phyloP scores from a whole-genome alignment of 1,140 invertebrate genomes.

The Vollenhovia emeryi region DNA sequence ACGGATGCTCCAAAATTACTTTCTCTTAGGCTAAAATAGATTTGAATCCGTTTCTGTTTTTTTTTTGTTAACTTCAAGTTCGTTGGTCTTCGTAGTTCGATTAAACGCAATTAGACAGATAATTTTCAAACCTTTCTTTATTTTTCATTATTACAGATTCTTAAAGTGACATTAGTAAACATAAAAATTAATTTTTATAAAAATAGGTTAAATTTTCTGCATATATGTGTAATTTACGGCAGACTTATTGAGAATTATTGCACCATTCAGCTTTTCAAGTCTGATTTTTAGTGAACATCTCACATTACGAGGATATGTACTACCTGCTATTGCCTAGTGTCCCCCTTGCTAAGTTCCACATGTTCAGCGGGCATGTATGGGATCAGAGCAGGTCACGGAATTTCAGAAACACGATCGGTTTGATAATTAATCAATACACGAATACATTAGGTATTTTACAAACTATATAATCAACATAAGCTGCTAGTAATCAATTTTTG shows the following conservation, averaged over 20 bases:
- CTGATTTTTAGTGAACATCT: slow-evolving; percentile 81
- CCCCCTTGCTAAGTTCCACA: slow-evolving; percentile 82
- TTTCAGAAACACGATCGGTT: slow-evolving; percentile 81
- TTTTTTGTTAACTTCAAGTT: not conserved
- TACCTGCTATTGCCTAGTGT: slow-evolving; percentile 82
- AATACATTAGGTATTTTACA: slow-evolving; percentile 78
- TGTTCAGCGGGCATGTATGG: slow-evolving; percentile 84
- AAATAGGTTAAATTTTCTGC: not conserved
- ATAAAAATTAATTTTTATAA: not conserved
- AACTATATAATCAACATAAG: no score
- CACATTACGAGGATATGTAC: slow-evolving; percentile 83
- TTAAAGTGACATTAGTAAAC: not conserved
- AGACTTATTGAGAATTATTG: not conserved
- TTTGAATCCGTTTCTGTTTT: not conserved
- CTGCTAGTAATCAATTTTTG: not conserved
- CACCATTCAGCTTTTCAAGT: slow-evolving; percentile 65
- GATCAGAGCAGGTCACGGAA: slow-evolving; percentile 84
- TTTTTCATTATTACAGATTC: not conserved
- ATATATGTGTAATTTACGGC: not conserved
- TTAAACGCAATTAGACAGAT: not conserved
- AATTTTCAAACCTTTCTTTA: not conserved
- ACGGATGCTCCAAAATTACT: not conserved
- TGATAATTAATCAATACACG: slow-evolving; percentile 82
- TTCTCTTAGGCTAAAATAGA: not conserved
- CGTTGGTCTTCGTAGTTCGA: not conserved